Base-by-base conservation (phyloP, 2,888 invertebrate genomes). In the Eumacrocentrus americanus region DNA sequence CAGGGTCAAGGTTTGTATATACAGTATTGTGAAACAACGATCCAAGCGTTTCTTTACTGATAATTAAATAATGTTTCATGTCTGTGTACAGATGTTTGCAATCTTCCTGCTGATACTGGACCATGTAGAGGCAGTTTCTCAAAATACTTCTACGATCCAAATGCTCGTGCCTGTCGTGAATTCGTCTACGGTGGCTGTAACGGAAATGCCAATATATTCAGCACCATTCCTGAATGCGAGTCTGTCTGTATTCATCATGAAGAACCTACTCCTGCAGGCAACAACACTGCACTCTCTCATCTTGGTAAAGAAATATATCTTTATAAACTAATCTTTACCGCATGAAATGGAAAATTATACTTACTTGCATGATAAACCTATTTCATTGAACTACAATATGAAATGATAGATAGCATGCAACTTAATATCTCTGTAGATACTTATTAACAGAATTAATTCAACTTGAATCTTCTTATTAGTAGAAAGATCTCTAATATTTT, bases 141-240 rank as follows among this genome's bases (percentile, higher is more conserved):
- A 6, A 90, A 91, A 78, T 89, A 86, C 81, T 92, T 87, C 82
- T 95, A 87, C 81, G 88, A 93, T 72, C 75, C 80, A 11, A 70
- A 72, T 1, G 79, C 82, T 0, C 86, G 87, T 11, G 79, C 81
- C 35, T 95, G 95, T 77, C 83, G 84, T 54, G 82, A 85, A 64
- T 95, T 92, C 80, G 81, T 82, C 1, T 95, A 91, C 75, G 89
- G 93, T 35, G 95, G 95, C 60, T 95, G 95, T 76, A 86, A 83
- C 35, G 95, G 95, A 29, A 92, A 92, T 70, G 89, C 90, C 52
- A 95, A 95, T 80, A 84, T 92, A 55, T 95, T 95, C 82, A 88
- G 88, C 60, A 86, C 86, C 7, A 76, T 83, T n/a, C 84, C 86
- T 23, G 91, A 92, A 75, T 94, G 94, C 75, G 86, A 90, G 76